Conservation (phyloP, 2,888 invertebrate species). For the Parelbella ahira region DNA sequence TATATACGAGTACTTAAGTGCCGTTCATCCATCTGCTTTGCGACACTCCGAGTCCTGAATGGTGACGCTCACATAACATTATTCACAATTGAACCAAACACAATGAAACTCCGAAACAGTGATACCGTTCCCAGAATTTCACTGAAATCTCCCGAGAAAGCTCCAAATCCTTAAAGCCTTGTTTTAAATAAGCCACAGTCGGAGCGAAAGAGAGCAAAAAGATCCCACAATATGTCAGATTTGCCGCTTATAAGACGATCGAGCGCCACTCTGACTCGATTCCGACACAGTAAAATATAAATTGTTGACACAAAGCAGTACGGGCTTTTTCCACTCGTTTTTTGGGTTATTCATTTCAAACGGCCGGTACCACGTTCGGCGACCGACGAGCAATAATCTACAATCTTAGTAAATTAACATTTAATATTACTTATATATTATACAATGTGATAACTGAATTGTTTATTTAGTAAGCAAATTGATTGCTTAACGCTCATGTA, state of each 20-base stretch:
- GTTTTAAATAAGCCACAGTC: conserved; percentile 21
- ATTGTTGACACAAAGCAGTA: conserved; percentile 21
- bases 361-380: no score
- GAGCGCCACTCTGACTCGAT: conserved; percentile 18
- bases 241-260: conserved; percentile 23
- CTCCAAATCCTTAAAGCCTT: conserved; percentile 22
- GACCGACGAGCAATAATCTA: no score
- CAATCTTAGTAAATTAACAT: not conserved
- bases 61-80: not conserved
- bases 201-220: conserved; percentile 17
- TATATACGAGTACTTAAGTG: no score
- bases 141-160: conserved; percentile 11
- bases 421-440: no score
- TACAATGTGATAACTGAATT: no score
- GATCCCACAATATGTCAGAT: conserved; percentile 24
- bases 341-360: not conserved
- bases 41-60: no score
- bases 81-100: conserved; percentile 6
- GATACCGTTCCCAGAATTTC: conserved; percentile 2
- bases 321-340: conserved; percentile 6
- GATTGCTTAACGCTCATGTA: no score
- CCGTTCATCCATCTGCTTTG: no score
- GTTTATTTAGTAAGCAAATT: no score
- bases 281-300: conserved; percentile 16
- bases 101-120: conserved; percentile 4